These are phyloP conservation scores for Stramonita haemastoma DNA, from an alignment of 2,888 invertebrate species.

Conservation along the genomic window DNA sequence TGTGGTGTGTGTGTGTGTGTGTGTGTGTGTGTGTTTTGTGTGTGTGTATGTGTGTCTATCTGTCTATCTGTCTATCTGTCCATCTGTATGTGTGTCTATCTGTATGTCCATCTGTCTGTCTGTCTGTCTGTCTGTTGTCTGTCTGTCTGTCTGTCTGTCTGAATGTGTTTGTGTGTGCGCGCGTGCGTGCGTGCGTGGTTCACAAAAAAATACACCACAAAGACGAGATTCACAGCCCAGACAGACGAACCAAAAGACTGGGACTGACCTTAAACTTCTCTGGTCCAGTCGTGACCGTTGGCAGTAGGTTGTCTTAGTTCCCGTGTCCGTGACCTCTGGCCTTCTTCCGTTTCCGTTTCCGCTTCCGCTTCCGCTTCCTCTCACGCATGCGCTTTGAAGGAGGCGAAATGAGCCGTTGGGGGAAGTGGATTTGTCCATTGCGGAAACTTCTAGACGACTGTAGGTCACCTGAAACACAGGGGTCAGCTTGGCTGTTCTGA, in stretches of 20 bases:
- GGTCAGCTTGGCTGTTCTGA: not conserved
- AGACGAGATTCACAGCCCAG: not conserved
- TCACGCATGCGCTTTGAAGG: not conserved
- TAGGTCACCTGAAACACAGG: slow-evolving; percentile 24
- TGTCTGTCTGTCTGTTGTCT: too few relatives aligned
- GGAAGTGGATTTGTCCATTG: not conserved
- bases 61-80: too few relatives aligned
- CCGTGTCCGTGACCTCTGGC: not conserved
- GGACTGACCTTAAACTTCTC: slow-evolving; percentile 34
- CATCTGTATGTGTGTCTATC: too few relatives aligned
- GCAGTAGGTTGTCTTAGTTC: not conserved
- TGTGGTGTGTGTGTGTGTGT: not conserved
- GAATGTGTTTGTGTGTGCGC: not conserved
- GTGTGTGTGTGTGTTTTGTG: too few relatives aligned
- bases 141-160: too few relatives aligned
- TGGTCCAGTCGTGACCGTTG: slow-evolving; percentile 35
- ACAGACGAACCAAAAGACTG: not conserved
- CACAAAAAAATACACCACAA: not conserved
- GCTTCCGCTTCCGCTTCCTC: slow-evolving; percentile 1
- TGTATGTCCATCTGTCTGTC: too few relatives aligned
- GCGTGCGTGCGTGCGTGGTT: not conserved
- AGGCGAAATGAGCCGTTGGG: slow-evolving; percentile 3
- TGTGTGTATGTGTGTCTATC: too few relatives aligned
- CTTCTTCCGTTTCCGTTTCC: not conserved
- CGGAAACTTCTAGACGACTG: not conserved